phyloP scores from a whole-genome alignment of 2,113 vertebrate species.

The Chascanopsetta lugubris region DNA sequence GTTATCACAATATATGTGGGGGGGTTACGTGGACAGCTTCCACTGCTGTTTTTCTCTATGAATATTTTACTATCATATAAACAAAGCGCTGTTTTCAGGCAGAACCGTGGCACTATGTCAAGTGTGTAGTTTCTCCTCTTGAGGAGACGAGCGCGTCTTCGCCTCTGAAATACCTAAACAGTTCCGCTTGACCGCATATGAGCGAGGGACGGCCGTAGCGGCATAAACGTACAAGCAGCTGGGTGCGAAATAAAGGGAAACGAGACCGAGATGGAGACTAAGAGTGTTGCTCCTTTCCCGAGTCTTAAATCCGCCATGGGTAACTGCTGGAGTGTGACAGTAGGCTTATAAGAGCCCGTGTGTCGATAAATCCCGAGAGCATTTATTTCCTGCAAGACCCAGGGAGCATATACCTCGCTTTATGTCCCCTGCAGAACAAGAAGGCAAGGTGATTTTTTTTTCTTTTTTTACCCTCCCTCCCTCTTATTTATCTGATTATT shows the following conservation, averaged over 20 bases:
- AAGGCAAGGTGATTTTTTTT: conserved; percentile 44
- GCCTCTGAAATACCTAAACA: conserved; percentile 23
- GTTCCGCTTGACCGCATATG: conserved; percentile 37
- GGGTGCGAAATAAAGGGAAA: conserved; percentile 46
- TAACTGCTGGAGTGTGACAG: conserved; percentile 77
- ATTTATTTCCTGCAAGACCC: conserved; percentile 74
- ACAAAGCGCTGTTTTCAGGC: conserved; percentile 53
- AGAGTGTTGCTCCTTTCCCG: conserved; percentile 59
- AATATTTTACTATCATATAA: conserved; percentile 72
- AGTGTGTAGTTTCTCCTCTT: not conserved
- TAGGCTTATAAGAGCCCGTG: conserved; percentile 74
- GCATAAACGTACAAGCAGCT: conserved; percentile 34
- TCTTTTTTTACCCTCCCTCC: not conserved
- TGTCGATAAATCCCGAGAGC: conserved; percentile 75
- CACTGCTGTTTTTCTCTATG: conserved; percentile 59
- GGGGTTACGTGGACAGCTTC: conserved; percentile 68
- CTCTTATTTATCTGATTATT: conserved; percentile 64
- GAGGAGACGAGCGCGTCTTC: conserved; percentile 5
- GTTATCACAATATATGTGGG: conserved; percentile 66
- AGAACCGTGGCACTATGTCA: conserved; percentile 23
- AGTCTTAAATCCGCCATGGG: conserved; percentile 73
- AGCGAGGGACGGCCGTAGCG: conserved; percentile 31
- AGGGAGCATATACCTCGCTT: conserved; percentile 50
- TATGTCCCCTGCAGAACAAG: conserved; percentile 58
- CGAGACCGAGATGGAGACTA: conserved; percentile 62